Conservation (phyloP, 2,888 invertebrate species). For the Hyppa rectilinea region DNA sequence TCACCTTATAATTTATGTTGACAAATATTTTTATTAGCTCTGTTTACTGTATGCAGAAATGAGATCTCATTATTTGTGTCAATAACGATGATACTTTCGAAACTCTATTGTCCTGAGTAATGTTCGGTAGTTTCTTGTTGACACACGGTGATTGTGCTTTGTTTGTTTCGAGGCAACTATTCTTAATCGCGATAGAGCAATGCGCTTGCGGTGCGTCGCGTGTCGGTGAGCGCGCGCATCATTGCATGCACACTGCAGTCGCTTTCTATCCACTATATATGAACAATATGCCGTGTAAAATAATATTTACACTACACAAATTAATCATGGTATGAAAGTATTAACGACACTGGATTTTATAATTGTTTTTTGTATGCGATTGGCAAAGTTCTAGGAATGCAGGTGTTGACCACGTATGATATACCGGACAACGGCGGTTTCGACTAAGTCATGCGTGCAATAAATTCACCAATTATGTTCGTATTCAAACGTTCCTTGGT, state of each 20-base stretch:
- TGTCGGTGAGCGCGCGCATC: conserved; percentile 52
- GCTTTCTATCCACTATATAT: conserved; percentile 63
- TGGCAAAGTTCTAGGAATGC: conserved; percentile 20
- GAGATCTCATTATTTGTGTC: conserved; percentile 35
- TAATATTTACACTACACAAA: conserved; percentile 40
- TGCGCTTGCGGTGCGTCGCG: conserved; percentile 51
- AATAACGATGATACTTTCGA: conserved; percentile 31
- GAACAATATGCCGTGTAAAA: conserved; percentile 36
- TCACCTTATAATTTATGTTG: conserved; percentile 34
- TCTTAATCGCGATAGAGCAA: conserved; percentile 60
- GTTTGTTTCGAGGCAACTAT: conserved; percentile 56
- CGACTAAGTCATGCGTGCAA: conserved; percentile 52
- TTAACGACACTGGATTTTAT: conserved; percentile 15
- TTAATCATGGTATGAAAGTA: conserved; percentile 44
- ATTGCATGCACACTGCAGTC: conserved; percentile 52
- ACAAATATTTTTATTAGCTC: conserved; percentile 23
- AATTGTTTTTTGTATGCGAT: conserved; percentile 22
- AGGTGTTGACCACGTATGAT: conserved; percentile 22
- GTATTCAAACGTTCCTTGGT: conserved; percentile 24
- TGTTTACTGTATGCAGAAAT: conserved; percentile 1
- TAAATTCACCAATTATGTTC: conserved; percentile 46
- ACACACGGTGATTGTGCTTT: conserved; percentile 47
- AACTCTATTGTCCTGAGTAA: conserved; percentile 37
- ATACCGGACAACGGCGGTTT: conserved; percentile 53
- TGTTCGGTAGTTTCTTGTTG: conserved; percentile 49